Conservation (phyloP, 2,113 vertebrate species). For the Cygnus buccinator region DNA sequence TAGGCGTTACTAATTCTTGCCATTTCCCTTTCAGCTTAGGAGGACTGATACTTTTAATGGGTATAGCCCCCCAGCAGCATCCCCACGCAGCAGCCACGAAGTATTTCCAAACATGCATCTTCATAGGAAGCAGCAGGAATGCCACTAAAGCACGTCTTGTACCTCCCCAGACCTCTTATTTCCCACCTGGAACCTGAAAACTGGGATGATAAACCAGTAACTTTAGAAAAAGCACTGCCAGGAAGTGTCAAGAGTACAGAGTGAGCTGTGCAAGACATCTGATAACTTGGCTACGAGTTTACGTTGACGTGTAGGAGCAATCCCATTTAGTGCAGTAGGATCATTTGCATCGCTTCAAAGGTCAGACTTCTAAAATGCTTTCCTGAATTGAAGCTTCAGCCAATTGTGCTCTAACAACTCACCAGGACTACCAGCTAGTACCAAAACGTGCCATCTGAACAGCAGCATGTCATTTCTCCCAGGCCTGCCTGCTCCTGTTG, state of each 20-base stretch:
- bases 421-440: not conserved
- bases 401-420: rapidly evolving
- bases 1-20: not conserved
- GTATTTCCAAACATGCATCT: not conserved
- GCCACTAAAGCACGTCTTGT: too few relatives aligned
- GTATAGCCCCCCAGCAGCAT: not conserved
- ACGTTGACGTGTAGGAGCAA: rapidly evolving
- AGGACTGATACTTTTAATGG: not conserved
- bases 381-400: not conserved
- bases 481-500: not conserved
- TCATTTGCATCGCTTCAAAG: rapidly evolving
- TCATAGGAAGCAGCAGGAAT: not conserved
- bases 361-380: not conserved
- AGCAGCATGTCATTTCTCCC: rapidly evolving
- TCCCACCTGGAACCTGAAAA: not conserved
- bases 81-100: not conserved
- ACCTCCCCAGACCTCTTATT: not conserved
- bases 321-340: rapidly evolving
- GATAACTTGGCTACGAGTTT: rapidly evolving
- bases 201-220: rapidly evolving
- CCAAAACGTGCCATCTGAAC: rapidly evolving
- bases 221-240: not conserved
- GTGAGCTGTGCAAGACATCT: rapidly evolving
- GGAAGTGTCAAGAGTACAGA: rapidly evolving
- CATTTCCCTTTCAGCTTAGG: not conserved